A percentile compares a stretch with the other conserved stretches of the same genome.
Conservation (phyloP, 2,113 vertebrate genomes). For the Heterochromis multidens region DNA sequence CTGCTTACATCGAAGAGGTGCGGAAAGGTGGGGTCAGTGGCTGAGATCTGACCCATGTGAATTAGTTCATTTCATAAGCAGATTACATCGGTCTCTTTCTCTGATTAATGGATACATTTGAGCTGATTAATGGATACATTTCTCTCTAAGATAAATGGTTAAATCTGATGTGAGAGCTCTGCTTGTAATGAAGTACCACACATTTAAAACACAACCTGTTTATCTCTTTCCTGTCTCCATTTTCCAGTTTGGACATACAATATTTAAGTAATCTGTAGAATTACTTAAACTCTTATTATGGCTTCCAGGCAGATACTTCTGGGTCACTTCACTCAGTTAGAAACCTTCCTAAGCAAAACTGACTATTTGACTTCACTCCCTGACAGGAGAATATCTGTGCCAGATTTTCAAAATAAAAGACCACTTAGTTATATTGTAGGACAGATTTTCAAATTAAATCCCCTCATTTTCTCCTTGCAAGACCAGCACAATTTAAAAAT, state of each 20-base stretch:
- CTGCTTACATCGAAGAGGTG: neutral
- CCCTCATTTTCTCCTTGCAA: too few species aligned
- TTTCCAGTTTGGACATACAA: neutral
- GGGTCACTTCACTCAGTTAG: neutral
- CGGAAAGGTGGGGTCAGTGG: neutral
- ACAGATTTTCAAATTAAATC: neutral
- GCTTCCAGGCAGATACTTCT: neutral
- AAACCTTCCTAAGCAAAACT: accelerated
- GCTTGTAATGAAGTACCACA: neutral
- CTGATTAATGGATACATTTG: neutral
- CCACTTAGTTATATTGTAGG: neutral
- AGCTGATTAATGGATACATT: neutral
- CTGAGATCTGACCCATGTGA: neutral
- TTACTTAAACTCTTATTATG: neutral
- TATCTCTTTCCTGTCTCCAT: accelerated
- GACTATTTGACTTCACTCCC: neutral
- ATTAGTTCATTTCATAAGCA: neutral
- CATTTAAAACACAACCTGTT: neutral
- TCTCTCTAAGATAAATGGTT: neutral
- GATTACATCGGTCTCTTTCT: neutral
- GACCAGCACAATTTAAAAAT: too few species aligned
- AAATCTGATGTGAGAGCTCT: neutral
- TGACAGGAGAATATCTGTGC: neutral
- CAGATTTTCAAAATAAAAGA: neutral
- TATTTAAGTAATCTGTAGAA: neutral